These are phyloP conservation scores for Murina feae DNA, from an alignment of 2,113 vertebrate genomes.

Conservation along the genomic window DNA sequence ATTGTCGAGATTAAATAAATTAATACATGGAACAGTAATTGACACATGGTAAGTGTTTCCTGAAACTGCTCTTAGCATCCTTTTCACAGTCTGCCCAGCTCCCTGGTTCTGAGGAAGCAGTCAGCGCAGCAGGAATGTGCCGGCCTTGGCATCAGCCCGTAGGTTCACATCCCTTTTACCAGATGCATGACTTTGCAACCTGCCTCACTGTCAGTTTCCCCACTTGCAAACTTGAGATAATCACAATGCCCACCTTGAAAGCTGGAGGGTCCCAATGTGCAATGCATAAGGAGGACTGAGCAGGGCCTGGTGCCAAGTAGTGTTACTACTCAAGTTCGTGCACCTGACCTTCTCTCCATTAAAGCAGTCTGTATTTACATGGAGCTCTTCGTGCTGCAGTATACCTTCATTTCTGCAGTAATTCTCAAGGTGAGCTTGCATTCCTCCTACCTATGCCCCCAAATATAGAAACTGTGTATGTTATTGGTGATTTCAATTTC, in stretches of 20 bases:
- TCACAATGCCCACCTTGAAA: background rate
- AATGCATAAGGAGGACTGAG: accelerated
- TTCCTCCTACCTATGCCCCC: background rate
- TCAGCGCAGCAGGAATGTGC: too few relatives aligned
- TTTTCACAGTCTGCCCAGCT: background rate
- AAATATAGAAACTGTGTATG: background rate
- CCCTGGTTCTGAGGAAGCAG: background rate
- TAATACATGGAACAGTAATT: background rate
- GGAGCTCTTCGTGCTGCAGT: background rate
- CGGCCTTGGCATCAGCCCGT: too few relatives aligned
- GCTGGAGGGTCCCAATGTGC: background rate
- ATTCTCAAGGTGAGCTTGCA: background rate
- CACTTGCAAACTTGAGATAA: background rate
- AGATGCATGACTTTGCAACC: background rate
- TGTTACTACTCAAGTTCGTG: background rate
- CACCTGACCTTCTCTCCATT: accelerated
- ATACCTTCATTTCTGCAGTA: background rate
- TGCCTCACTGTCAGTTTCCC: background rate
- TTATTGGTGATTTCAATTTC: background rate
- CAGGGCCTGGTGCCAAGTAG: too few relatives aligned
- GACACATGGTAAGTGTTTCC: background rate
- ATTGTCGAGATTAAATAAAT: slow-evolving; percentile 1
- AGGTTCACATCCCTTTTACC: background rate
- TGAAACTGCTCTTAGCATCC: background rate
- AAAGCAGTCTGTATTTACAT: accelerated